A percentile compares a stretch with the other conserved stretches of the same genome.
These are phyloP conservation scores for Drosophila lowei DNA, from an alignment of 1,140 invertebrate species.

Conservation along the genomic window DNA sequence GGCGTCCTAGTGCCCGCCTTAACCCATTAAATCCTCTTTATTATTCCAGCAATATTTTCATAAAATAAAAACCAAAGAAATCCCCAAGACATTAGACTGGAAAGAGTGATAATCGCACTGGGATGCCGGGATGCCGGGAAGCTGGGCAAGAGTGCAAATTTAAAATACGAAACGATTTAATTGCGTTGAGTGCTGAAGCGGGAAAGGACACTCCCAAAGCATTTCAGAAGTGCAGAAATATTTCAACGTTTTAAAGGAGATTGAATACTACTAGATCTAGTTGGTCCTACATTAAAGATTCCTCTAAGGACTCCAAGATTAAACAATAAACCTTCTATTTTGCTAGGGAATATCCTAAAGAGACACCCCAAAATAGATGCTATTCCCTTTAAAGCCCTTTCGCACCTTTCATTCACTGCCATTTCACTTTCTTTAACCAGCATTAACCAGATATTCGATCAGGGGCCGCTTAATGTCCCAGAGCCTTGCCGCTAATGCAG, in stretches of 20 bases:
- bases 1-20: slow-evolving; percentile 63
- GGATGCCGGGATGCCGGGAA: neutral
- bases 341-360: too few relatives aligned
- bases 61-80: slow-evolving; percentile 43
- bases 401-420: too few relatives aligned
- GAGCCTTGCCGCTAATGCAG: too few relatives aligned
- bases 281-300: too few relatives aligned
- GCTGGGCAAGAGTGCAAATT: neutral
- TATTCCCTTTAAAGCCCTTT: too few relatives aligned
- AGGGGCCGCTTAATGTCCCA: too few relatives aligned
- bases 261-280: too few relatives aligned
- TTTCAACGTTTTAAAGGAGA: neutral
- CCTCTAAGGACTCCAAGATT: too few relatives aligned
- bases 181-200: neutral
- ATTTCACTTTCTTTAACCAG: too few relatives aligned
- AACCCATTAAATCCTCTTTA: slow-evolving; percentile 73
- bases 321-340: too few relatives aligned
- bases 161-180: slow-evolving; percentile 13
- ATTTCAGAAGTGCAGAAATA: neutral
- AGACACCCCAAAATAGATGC: too few relatives aligned
- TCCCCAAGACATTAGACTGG: slow-evolving; percentile 28
- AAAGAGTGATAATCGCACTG: slow-evolving; percentile 25
- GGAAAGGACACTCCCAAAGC: neutral
- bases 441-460: too few relatives aligned
- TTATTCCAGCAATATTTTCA: slow-evolving; percentile 63